Conservation (phyloP, 2,113 vertebrate species). For the Opisthocomus hoazin region DNA sequence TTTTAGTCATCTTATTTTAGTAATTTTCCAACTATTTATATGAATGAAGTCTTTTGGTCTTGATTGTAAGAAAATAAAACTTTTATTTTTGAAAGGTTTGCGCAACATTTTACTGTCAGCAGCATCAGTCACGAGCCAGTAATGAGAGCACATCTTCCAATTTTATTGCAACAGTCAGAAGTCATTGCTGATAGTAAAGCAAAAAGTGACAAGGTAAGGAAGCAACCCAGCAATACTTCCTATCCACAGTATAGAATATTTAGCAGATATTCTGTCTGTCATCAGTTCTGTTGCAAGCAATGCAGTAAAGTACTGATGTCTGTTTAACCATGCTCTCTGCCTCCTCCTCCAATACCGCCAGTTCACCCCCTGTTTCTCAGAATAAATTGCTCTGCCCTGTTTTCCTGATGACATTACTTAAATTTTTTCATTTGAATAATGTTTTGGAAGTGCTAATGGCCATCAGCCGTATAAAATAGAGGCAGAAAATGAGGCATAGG, state of each 20-base stretch:
- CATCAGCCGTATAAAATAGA: neutral
- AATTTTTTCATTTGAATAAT: neutral
- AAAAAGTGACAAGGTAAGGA: conserved; percentile 80
- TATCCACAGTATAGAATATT: fast-evolving
- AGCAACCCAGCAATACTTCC: neutral
- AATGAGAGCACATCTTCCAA: conserved; percentile 80
- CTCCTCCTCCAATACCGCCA: neutral
- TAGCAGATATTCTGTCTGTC: neutral
- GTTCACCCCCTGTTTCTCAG: neutral
- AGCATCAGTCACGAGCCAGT: conserved; percentile 83
- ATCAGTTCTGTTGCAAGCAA: neutral
- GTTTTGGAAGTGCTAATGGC: neutral
- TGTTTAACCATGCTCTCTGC: neutral
- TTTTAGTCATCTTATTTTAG: neutral
- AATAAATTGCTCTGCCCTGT: neutral
- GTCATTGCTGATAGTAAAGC: conserved; percentile 26
- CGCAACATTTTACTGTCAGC: conserved; percentile 85
- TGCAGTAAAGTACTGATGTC: neutral
- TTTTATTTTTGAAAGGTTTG: conserved; percentile 75
- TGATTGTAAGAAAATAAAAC: neutral
- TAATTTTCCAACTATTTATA: neutral
- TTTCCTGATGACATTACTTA: neutral
- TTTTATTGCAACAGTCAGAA: conserved; percentile 76
- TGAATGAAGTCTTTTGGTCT: neutral
- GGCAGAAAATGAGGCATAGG: neutral